Evolutionary conservation across 2,113 vertebrate genomes (phyloP).

Genomic region (Smithornis capensis): DNA sequence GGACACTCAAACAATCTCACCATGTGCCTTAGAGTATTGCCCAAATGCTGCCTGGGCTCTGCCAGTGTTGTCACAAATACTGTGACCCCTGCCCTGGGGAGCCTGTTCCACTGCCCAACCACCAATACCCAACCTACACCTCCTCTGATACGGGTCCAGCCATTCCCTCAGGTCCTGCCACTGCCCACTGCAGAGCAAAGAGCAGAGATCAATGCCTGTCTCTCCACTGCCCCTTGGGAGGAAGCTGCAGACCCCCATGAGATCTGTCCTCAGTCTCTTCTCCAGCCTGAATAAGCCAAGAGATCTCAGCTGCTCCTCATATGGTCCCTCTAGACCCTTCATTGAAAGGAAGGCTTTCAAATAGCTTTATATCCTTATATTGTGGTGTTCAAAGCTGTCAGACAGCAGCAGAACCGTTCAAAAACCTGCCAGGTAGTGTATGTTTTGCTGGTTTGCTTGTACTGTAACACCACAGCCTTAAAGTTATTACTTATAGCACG

Average conservation of each 20-base stretch:
- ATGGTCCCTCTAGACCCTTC: background rate
- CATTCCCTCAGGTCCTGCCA: background rate
- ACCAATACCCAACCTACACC: too few relatives aligned
- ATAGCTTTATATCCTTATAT: background rate
- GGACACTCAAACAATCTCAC: rapidly evolving
- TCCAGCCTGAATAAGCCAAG: background rate
- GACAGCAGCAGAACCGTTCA: background rate
- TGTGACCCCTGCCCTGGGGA: background rate
- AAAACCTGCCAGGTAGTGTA: background rate
- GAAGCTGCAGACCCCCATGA: background rate
- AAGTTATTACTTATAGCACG: background rate
- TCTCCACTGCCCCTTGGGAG: background rate
- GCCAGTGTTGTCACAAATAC: background rate
- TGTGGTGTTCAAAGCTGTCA: background rate
- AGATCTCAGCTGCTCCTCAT: background rate
- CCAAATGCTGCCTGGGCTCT: rapidly evolving
- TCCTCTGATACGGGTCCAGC: background rate
- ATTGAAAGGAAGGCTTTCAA: background rate
- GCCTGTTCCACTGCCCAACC: rapidly evolving
- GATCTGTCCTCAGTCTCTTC: background rate
- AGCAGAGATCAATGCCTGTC: background rate
- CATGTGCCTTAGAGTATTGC: background rate
- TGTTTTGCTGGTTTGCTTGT: background rate
- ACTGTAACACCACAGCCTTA: background rate
- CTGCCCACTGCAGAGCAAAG: background rate